Conservation (phyloP, 2,888 invertebrate genomes). For the Caenorhabditis panamensis region DNA sequence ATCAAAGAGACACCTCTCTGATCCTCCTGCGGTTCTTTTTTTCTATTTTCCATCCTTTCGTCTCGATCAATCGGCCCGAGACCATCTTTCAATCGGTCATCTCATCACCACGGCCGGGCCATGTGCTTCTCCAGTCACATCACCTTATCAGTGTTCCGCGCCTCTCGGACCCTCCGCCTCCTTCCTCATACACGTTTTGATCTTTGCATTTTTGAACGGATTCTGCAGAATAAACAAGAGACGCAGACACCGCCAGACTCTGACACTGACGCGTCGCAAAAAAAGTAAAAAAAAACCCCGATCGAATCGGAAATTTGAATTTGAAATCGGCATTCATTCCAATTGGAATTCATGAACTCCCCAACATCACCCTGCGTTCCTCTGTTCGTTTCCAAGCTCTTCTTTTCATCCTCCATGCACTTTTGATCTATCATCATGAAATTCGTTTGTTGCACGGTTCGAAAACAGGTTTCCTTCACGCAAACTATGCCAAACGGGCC, state of each 20-base stretch:
- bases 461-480: constrained; percentile 25
- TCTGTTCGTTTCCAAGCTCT: not conserved
- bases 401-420: not conserved
- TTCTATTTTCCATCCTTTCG: not conserved
- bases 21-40: constrained; percentile 15
- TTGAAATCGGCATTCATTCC: not conserved
- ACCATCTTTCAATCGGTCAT: constrained; percentile 33
- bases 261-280: not conserved
- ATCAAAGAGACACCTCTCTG: constrained; percentile 30
- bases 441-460: not conserved
- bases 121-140: constrained; percentile 2
- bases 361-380: not conserved
- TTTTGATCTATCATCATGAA: constrained; percentile 27
- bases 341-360: too few relatives aligned
- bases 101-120: not conserved
- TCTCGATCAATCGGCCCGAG: constrained; percentile 29
- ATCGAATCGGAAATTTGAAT: constrained; percentile 5
- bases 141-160: not conserved
- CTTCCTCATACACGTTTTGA: constrained; percentile 36
- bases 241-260: constrained; percentile 46
- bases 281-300: constrained; percentile 9
- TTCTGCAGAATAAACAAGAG: constrained; percentile 49
- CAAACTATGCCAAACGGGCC: constrained; percentile 16
- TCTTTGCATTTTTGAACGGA: constrained; percentile 59
- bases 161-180: not conserved